Evolutionary conservation across 2,888 invertebrate species (phyloP), one percentile per base, ranked within the genome.

Genomic region (Metalampra italica): DNA sequence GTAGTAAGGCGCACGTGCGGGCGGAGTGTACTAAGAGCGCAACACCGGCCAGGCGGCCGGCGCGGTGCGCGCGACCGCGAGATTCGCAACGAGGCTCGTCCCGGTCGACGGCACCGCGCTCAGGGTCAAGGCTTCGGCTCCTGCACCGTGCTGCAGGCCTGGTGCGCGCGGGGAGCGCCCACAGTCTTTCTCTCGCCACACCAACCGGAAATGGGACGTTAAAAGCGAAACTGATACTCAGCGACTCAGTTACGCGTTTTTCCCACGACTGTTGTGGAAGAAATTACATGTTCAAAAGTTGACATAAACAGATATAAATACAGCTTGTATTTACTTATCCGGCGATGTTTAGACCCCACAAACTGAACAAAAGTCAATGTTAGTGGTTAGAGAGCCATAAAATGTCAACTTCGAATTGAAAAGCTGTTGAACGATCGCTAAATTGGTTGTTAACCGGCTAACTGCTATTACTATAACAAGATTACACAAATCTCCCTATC

Each of bases 61-160:
- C n/a, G 77, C 68, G 64, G 46, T 72, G 71, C 71, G 72, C 70
- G 75, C 76, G 79, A 79, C 13, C 75, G 71, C 78, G 73, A 82
- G 79, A 83, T 80, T 82, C 75, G 81, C 83, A 75, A 74, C 78
- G 81, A 75, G 68, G 76, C 77, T 76, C 78, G 87, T 87, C 86
- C 84, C 87, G 89, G 89, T 89, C 89, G 89, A 78, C 89, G 89
- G 87, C 88, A 86, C 84, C 85, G 79, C 78, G 76, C 72, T 84
- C 87, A 88, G 88, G 89, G 87, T 89, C 89, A 89, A 89, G 89
- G 89, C 82, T 86, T 86, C 72, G 70, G 68, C 77, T 82, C 76
- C 84, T 82, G 78, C 79, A 71, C 75, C 67, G 71, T 79, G 71
- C 79, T 83, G 82, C 77, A 68, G 72, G 83, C 82, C 82, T 85